Percentiles rank a stretch among this genome's conserved stretches.
Conservation (phyloP, 1,140 invertebrate genomes). For the Euwallacea similis region DNA sequence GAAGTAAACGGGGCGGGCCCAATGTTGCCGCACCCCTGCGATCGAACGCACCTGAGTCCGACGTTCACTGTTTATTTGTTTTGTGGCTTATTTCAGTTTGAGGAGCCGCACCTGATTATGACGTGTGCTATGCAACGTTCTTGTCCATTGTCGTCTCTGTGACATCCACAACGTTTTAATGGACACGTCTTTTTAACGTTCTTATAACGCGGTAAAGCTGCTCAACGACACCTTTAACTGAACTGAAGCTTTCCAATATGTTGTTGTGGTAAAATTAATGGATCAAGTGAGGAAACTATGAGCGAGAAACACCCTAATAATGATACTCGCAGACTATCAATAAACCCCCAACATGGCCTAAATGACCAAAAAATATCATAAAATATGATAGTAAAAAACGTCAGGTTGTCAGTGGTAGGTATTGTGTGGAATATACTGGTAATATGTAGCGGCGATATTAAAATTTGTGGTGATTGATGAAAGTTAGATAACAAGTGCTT, state of each 20-base stretch:
- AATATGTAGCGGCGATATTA: conserved; percentile 51
- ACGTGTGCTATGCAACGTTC: conserved; percentile 21
- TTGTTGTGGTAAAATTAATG: conserved; percentile 2
- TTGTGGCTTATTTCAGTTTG: conserved; percentile 39
- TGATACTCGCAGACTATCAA: conserved; percentile 26
- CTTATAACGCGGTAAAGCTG: too few relatives aligned
- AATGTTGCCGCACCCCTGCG: conserved; percentile 45
- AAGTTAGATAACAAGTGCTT: conserved; percentile 48
- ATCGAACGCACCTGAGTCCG: conserved; percentile 47
- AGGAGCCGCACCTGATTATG: conserved; percentile 38
- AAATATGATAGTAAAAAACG: conserved; percentile 38
- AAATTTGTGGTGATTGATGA: conserved; percentile 53
- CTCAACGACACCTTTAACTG: too few relatives aligned
- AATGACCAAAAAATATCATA: conserved; percentile 38
- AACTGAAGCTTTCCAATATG: not conserved
- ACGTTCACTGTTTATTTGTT: conserved; percentile 41
- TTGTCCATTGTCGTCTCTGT: conserved; percentile 7
- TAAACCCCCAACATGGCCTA: conserved; percentile 26
- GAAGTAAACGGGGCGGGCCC: conserved; percentile 44
- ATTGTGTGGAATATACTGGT: conserved; percentile 50
- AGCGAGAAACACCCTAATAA: conserved; percentile 20
- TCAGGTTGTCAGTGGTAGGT: conserved; percentile 44
- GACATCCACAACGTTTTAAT: conserved; percentile 4
- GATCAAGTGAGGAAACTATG: conserved; percentile 6
- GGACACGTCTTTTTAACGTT: not conserved